phyloP scores from a whole-genome alignment of 2,113 vertebrate genomes.

The Strigops habroptila region DNA sequence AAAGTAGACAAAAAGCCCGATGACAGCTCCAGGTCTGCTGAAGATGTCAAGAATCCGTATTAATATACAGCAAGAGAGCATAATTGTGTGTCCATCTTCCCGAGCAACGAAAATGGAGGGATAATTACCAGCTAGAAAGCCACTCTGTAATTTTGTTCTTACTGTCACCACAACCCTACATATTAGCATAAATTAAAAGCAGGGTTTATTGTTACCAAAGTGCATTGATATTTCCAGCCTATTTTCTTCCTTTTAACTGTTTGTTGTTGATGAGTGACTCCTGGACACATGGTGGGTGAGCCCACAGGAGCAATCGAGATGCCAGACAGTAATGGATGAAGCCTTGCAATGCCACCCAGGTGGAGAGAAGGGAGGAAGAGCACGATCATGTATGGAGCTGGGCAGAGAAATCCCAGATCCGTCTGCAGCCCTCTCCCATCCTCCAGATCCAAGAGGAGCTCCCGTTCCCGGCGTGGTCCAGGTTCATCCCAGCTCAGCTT shows the following conservation, averaged over 20 bases:
- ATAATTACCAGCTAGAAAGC: conserved; percentile 88
- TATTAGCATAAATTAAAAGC: conserved; percentile 90
- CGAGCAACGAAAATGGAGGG: conserved; percentile 84
- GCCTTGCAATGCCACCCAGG: conserved; percentile 1
- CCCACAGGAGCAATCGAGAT: background rate
- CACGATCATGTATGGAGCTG: background rate
- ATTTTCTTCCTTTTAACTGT: conserved; percentile 82
- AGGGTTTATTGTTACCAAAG: conserved; percentile 85
- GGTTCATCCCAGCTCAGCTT: background rate
- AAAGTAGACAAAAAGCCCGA: conserved; percentile 99
- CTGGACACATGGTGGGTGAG: conserved; percentile 77
- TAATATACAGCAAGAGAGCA: conserved; percentile 99
- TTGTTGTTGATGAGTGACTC: conserved; percentile 80
- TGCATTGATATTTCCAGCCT: conserved; percentile 81
- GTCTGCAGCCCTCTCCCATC: background rate
- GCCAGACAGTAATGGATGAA: background rate
- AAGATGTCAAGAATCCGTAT: conserved; percentile 99
- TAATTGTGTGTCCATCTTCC: conserved; percentile 99
- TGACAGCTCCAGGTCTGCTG: conserved; percentile 99
- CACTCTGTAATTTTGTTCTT: conserved; percentile 89
- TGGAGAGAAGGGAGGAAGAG: background rate
- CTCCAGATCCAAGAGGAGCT: background rate
- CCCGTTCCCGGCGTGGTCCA: background rate
- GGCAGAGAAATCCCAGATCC: background rate
- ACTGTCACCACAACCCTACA: conserved; percentile 86